Base-by-base conservation (phyloP, 30 jellyfish, hydroid and myxozoan species). In the Sanderia malayensis region DNA sequence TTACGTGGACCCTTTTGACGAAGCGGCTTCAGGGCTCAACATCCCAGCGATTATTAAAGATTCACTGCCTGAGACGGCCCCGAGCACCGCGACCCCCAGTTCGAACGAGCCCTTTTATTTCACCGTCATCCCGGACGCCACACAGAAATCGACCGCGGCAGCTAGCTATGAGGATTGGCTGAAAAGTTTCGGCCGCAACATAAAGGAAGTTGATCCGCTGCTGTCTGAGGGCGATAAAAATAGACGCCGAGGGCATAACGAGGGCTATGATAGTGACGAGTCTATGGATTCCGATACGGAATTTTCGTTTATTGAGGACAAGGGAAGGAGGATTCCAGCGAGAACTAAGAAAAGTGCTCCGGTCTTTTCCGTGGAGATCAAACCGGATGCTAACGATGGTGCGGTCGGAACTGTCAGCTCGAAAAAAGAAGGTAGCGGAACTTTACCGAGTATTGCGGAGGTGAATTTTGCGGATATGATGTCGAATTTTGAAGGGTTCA, bases 261-360 rank as follows among this genome's bases (percentile, higher is more conserved):
- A 64, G 25, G 37, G 84, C 49, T 82, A 82, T 47, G 65, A 84
- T 58, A 84, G 95, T 45, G 95, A 84, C 31, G 95, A 84, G 68
- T 74, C 89, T 1, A 84, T 84, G 77, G 89, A 74, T 32, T 74
- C 95, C 18, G 95, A 84, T 69, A 74, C 84, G 1, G 95, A 84
- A 24, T 82, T 82, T 70, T 82, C 87, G 24, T 82, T 82, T 34
- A 82, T 82, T 29, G 94, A 82, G 53, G 94, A 82, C 87, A 82
- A 64, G 22, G 61, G 46, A 4, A 71, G 44, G 59, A 47, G 17
- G 34, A 44, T 41, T 61, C 82, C 81, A 22, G 52, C 66, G 15
- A 32, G 52, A 30, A 57, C 55, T 31, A 22, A 32, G 76, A 82
- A 71, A 62, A 61, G 22, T 15, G 82, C 71, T 6, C 20, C 58